These are phyloP conservation scores for Gadopsis bispinosus DNA, from an alignment of 2,797 vertebrate species.

Conservation along the genomic window DNA sequence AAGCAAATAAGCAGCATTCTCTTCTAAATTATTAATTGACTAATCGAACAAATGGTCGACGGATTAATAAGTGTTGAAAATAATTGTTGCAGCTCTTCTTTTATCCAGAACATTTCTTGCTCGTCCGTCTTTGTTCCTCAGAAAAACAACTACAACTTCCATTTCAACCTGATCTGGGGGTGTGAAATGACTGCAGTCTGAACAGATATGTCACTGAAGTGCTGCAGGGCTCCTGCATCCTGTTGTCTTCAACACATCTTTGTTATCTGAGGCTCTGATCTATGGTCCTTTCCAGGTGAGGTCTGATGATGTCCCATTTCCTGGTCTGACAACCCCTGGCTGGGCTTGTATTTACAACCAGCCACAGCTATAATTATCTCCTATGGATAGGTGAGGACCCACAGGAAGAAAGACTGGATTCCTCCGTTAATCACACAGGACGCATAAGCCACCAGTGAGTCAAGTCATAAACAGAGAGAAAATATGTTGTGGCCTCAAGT, in stretches of 20 bases:
- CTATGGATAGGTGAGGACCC: conserved; percentile 62
- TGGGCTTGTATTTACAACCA: conserved; percentile 73
- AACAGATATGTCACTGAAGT: conserved; percentile 49
- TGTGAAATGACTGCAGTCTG: conserved; percentile 14
- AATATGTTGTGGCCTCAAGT: conserved; percentile 55
- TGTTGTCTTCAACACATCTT: conserved; percentile 69
- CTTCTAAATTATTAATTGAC: no score
- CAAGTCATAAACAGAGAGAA: conserved; percentile 67
- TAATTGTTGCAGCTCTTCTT: background rate
- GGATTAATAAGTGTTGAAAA: background rate
- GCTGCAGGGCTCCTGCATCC: conserved; percentile 48
- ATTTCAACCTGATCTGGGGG: conserved; percentile 7
- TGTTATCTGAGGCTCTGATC: conserved; percentile 73
- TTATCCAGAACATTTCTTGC: background rate
- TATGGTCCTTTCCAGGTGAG: conserved; percentile 74
- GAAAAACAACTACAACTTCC: background rate
- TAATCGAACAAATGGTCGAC: background rate
- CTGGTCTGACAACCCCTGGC: conserved; percentile 61
- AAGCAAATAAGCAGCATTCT: background rate
- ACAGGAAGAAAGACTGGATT: conserved; percentile 68
- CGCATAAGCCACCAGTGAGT: conserved; percentile 75
- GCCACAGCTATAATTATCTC: conserved; percentile 75
- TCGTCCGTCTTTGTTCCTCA: background rate
- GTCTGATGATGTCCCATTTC: conserved; percentile 70
- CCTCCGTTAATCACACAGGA: conserved; percentile 75